Percentiles rank a stretch among this genome's conserved stretches.
Evolutionary conservation across 2,113 vertebrate genomes (phyloP).

Genomic region (Tachysurus vachellii): DNA sequence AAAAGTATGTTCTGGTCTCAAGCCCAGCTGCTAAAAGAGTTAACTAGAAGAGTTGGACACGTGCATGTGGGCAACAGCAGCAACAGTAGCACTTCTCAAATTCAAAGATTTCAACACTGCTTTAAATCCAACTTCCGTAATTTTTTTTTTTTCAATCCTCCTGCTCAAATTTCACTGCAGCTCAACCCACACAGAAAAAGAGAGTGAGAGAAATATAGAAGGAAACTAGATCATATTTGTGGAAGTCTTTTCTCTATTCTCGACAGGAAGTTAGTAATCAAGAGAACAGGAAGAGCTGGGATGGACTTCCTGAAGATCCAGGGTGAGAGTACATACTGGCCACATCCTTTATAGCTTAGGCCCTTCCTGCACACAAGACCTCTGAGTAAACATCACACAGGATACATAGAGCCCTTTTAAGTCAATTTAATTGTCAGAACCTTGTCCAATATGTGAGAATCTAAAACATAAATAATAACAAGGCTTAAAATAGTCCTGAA

Average conservation of each 20-base stretch:
- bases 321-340: constrained; percentile 63
- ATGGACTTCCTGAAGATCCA: constrained; percentile 71
- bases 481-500: not conserved
- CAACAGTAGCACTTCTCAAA: constrained; percentile 27
- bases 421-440: not conserved
- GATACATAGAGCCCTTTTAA: constrained; percentile 23
- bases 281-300: constrained; percentile 75
- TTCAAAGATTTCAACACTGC: constrained; percentile 21
- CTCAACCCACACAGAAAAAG: not conserved
- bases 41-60: not conserved
- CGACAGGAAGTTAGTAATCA: constrained; percentile 79
- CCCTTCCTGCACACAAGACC: constrained; percentile 39
- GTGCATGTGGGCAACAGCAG: constrained; percentile 1
- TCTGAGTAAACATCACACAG: constrained; percentile 32
- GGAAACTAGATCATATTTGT: constrained; percentile 36
- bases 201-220: not conserved
- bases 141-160: not conserved
- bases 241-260: constrained; percentile 66
- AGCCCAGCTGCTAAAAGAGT: constrained; percentile 36
- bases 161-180: constrained; percentile 29
- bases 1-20: constrained; percentile 29
- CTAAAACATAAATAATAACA: not conserved
- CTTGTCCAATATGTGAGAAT: not conserved
- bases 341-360: constrained; percentile 30
- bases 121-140: constrained; percentile 2